Evolutionary conservation across 2,113 vertebrate genomes (phyloP), one percentile per base, ranked within the genome.

Genomic region (Prietella phreatophila): DNA sequence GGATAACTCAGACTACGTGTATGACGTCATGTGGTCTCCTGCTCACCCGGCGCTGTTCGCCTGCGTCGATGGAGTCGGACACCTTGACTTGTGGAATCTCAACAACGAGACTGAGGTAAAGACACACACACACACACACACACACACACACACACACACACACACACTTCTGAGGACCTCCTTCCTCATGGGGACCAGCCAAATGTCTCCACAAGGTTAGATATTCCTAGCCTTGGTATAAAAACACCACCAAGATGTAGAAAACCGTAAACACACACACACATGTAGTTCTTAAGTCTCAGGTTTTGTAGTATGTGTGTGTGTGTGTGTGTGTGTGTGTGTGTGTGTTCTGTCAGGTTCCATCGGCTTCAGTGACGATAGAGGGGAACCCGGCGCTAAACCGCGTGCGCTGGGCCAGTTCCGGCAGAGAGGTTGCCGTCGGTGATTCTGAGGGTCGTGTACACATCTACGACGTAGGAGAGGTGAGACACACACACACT

Each of bases 1-100:
- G 95, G 98, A 99, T 94, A 98, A 98, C 82, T 97, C 97, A 0
- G 98, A 99, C 93, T 99, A 99, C 30, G 98, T 99, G 89, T 99
- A 98, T 86, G 98, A 99, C 89, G 96, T 97, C 20, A 99, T 99
- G 98, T 99, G 98, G 98, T 99, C 98, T 88, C 98, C 98, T 53
- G 97, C 96, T 63, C 98, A 99, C 92, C 98, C 98, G 73, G 97
- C 98, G 63, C 94, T 99, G 69, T 99, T 99, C 92, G 98, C 98
- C 36, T 99, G 98, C 56, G 98, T 99, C 89, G 98, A 99, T 90
- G 96, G 98, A 27, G 95, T 97, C 89, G 97, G 98, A 88, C 96
- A 97, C 81, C 95, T 99, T 90, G 98, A 99, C 94, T 94, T 99
- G 91, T 99, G 98, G 98, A 99, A 99, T 94, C 98, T 99, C 90